These are phyloP conservation scores for Myotis pilosus DNA, from an alignment of 2,797 vertebrate species.

Conservation along the genomic window DNA sequence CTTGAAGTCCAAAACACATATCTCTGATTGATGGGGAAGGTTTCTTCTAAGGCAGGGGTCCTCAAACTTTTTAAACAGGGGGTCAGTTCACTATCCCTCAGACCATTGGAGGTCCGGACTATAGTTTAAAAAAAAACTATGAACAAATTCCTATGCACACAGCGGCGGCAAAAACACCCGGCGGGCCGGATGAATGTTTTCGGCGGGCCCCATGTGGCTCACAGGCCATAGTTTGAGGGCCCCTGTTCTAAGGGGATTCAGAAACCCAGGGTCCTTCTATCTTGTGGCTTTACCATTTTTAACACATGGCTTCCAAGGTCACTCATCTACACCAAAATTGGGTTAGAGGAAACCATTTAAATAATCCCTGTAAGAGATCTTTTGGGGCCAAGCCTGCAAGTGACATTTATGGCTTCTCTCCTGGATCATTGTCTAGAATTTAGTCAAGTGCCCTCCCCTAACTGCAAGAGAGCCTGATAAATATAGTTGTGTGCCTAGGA, in stretches of 20 bases:
- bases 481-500: neutral
- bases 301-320: neutral
- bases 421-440: neutral
- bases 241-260: neutral
- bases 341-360: neutral
- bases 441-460: neutral
- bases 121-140: too few species aligned
- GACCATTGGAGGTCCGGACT: too few species aligned
- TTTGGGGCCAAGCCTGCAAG: neutral
- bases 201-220: too few species aligned
- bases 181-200: too few species aligned
- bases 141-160: too few species aligned
- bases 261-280: neutral
- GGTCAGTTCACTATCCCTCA: too few species aligned
- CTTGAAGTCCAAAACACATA: neutral
- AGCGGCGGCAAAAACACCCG: too few species aligned
- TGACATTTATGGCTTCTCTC: neutral
- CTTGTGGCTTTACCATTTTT: neutral
- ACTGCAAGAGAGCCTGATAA: neutral
- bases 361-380: neutral
- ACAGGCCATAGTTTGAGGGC: too few species aligned
- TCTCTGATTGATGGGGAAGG: neutral
- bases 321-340: neutral
- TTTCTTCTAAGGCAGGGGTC: neutral
- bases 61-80: too few species aligned